A percentile compares a stretch with the other conserved stretches of the same genome.
These are phyloP conservation scores for Drosophila anceps DNA, from an alignment of 2,888 invertebrate species.

Conservation along the genomic window DNA sequence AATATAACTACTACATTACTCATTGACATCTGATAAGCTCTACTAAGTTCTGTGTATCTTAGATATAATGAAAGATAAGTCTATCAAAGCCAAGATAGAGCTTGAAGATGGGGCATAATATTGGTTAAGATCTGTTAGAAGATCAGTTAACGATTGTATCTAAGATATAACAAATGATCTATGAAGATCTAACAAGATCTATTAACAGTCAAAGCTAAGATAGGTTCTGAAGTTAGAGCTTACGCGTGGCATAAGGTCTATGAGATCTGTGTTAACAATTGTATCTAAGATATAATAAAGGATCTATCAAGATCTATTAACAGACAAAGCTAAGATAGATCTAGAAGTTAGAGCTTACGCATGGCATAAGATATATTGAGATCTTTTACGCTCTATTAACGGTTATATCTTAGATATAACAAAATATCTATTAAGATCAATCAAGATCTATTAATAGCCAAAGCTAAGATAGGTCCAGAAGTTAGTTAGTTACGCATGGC, in stretches of 20 bases:
- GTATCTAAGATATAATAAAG: no score
- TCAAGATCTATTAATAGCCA: background rate
- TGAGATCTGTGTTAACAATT: no score
- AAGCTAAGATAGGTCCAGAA: no score
- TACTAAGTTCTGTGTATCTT: background rate
- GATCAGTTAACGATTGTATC: background rate
- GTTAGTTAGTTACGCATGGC: no score
- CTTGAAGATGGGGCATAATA: background rate
- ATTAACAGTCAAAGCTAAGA: background rate
- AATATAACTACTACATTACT: background rate
- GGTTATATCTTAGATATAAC: background rate
- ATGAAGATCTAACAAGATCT: background rate
- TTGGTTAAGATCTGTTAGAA: background rate
- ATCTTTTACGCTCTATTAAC: no score
- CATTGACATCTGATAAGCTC: no score
- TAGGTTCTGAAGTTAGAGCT: no score
- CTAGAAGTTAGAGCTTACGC: no score
- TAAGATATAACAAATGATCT: no score
- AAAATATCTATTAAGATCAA: background rate
- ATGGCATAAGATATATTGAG: no score
- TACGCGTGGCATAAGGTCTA: no score
- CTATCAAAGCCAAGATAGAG: background rate
- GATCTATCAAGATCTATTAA: background rate
- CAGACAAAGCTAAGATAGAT: background rate
- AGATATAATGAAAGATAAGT: background rate